Evolutionary conservation across 2,797 vertebrate species (phyloP).

Genomic region (Spea hammondii): DNA sequence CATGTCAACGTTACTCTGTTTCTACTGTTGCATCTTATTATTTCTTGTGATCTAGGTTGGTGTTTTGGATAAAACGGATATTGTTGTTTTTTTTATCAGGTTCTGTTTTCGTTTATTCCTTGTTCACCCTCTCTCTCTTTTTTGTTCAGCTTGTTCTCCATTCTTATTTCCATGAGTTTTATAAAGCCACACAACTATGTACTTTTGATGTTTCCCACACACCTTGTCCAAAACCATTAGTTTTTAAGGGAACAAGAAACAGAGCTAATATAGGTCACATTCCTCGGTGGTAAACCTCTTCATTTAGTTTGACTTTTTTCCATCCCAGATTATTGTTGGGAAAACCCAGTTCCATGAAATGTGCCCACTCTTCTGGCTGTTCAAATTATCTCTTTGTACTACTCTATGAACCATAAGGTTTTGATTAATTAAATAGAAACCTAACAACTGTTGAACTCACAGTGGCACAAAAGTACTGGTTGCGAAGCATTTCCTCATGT

Average conservation of each 20-base stretch:
- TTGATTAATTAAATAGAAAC: conserved; percentile 33
- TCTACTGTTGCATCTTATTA: too few relatives aligned
- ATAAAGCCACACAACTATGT: conserved; percentile 27
- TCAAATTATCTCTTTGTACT: conserved; percentile 29
- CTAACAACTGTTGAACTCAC: conserved; percentile 19
- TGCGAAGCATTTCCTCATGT: too few relatives aligned
- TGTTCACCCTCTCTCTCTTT: neutral
- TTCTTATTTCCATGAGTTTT: conserved; percentile 10
- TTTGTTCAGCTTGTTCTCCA: neutral
- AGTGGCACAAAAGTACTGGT: too few relatives aligned
- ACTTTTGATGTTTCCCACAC: conserved; percentile 48
- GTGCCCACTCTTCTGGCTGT: conserved; percentile 5
- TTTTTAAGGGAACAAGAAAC: conserved; percentile 41
- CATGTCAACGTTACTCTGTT: too few relatives aligned
- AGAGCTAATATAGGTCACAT: conserved; percentile 45
- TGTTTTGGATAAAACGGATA: too few relatives aligned
- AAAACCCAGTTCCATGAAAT: conserved; percentile 27
- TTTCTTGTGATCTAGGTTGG: too few relatives aligned
- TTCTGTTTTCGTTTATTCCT: neutral
- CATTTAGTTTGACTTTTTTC: conserved; percentile 13
- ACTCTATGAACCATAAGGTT: neutral
- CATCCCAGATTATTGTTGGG: conserved; percentile 33
- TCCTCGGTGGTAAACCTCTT: conserved; percentile 42
- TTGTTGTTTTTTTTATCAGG: too few relatives aligned
- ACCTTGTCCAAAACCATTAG: conserved; percentile 49